Percentiles rank a stretch among this genome's conserved stretches.
These are phyloP conservation scores for Larimichthys polyactis DNA, from an alignment of 2,113 vertebrate genomes.

Conservation along the genomic window DNA sequence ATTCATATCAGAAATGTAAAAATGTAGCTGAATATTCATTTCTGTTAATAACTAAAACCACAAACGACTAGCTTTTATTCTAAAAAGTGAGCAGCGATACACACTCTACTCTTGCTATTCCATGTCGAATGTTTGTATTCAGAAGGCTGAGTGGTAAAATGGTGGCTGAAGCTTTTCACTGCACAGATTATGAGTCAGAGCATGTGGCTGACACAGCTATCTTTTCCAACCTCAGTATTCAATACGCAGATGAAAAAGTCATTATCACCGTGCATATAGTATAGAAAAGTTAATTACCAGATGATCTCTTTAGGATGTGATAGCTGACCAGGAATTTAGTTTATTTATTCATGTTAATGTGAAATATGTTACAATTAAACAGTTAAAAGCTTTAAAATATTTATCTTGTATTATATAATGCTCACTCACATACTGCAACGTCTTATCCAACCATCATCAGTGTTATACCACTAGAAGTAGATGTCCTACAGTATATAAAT, in stretches of 20 bases:
- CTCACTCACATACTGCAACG: neutral
- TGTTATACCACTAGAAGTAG: neutral
- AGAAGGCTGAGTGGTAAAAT: slow-evolving; percentile 68
- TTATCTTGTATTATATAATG: neutral
- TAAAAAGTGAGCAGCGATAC: slow-evolving; percentile 5
- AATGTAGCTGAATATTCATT: neutral
- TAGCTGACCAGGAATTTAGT: neutral
- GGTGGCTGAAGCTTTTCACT: slow-evolving; percentile 73
- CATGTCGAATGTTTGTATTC: slow-evolving; percentile 58
- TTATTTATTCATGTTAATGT: too few relatives aligned
- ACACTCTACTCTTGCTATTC: slow-evolving; percentile 12
- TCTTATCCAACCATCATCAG: neutral
- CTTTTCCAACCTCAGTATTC: slow-evolving; percentile 63
- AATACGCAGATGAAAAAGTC: slow-evolving; percentile 65
- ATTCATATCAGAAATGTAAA: slow-evolving; percentile 5
- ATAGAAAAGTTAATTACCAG: slow-evolving; percentile 42
- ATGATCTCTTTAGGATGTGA: slow-evolving; percentile 6
- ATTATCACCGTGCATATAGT: slow-evolving; percentile 40
- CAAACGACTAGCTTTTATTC: slow-evolving; percentile 1
- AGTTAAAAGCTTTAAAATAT: neutral
- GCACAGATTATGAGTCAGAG: slow-evolving; percentile 79
- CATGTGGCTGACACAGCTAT: slow-evolving; percentile 72
- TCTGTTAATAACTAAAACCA: neutral
- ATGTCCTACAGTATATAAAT: neutral
- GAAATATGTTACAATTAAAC: too few relatives aligned